Conservation (phyloP, 2,888 invertebrate genomes). For the Brachypalpus laphriformis region DNA sequence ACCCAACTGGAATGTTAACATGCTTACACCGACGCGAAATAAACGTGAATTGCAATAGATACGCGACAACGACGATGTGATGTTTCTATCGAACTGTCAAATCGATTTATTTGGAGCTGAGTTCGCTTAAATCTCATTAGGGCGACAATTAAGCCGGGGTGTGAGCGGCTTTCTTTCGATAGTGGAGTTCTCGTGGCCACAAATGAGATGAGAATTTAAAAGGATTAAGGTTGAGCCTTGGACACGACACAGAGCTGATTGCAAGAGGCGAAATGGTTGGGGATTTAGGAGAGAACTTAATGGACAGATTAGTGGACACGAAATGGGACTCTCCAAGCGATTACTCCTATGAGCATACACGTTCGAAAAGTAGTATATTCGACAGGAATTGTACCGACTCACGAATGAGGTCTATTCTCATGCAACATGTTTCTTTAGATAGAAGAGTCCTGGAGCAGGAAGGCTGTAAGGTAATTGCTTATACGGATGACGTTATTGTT, state of each 20-base stretch:
- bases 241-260: constrained; percentile 37
- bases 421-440: too few relatives aligned
- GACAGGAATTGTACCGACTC: too few relatives aligned
- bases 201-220: constrained; percentile 44
- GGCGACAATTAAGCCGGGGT: constrained; percentile 54
- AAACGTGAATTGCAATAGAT: constrained; percentile 31
- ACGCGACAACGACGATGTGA: not conserved
- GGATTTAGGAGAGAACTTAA: not conserved
- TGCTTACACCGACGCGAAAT: constrained; percentile 57
- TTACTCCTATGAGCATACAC: too few relatives aligned
- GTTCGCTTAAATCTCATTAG: constrained; percentile 61
- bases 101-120: constrained; percentile 59
- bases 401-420: too few relatives aligned
- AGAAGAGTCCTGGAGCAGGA: too few relatives aligned
- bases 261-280: not conserved
- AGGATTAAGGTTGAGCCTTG: constrained; percentile 40
- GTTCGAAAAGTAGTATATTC: too few relatives aligned
- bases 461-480: too few relatives aligned
- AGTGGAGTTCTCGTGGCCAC: constrained; percentile 11
- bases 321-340: too few relatives aligned
- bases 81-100: constrained; percentile 51
- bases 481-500: too few relatives aligned
- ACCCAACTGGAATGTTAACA: constrained; percentile 72
- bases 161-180: constrained; percentile 5
- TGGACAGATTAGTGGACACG: not conserved